Evolutionary conservation across 2,888 invertebrate species (phyloP).

Genomic region (Drosophila mercatorum): DNA sequence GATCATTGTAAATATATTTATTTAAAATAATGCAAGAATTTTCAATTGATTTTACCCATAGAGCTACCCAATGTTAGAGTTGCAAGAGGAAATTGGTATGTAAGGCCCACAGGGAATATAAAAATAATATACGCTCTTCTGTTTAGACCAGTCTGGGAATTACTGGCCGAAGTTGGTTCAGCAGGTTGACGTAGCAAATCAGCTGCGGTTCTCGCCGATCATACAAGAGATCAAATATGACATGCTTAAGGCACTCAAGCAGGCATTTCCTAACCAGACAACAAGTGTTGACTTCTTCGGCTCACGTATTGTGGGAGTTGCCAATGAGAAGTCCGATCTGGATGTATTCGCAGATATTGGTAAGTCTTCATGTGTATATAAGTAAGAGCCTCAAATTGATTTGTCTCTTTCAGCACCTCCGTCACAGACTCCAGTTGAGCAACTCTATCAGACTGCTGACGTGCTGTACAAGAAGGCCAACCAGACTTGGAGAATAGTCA

Average conservation of each 20-base stretch:
- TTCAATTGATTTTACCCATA: not conserved
- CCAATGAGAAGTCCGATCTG: not conserved
- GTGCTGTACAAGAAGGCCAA: not conserved
- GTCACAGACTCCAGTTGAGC: not conserved
- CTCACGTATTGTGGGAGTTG: not conserved
- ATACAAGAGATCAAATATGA: not conserved
- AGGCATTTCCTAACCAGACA: not conserved
- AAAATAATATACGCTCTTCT: not conserved
- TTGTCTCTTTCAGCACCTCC: not conserved
- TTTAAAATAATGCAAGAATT: too few species aligned
- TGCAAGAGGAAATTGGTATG: constrained; percentile 2
- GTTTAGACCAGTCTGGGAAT: not conserved
- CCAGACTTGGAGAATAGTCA: not conserved
- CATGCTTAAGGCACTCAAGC: not conserved
- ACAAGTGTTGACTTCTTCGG: not conserved
- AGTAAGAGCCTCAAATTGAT: not conserved
- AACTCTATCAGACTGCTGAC: not conserved
- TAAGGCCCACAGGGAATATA: not conserved
- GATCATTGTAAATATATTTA: not conserved
- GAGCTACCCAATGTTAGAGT: constrained; percentile 1
- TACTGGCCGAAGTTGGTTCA: not conserved
- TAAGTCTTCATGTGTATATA: too few species aligned
- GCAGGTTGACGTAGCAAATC: not conserved
- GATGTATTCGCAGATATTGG: not conserved
- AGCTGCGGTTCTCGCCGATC: not conserved